A percentile compares a stretch with the other conserved stretches of the same genome.
phyloP scores from a whole-genome alignment of 2,888 invertebrate genomes.

The Altica lythri region DNA sequence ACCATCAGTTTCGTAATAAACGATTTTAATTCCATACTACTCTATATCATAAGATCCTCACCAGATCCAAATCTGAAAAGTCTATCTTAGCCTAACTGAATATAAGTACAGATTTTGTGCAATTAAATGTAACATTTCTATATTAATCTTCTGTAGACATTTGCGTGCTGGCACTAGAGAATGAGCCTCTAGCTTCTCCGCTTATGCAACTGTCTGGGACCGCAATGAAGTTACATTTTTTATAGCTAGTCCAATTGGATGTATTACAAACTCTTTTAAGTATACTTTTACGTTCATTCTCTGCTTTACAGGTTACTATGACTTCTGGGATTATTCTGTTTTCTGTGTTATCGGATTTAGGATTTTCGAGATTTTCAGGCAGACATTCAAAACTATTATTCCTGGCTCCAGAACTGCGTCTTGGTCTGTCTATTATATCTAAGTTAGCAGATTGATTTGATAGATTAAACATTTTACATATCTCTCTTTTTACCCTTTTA shows the following conservation, averaged over 20 bases:
- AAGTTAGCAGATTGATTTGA: constrained; percentile 27
- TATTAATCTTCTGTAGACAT: constrained; percentile 52
- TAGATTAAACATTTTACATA: constrained; percentile 59
- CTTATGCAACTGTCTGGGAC: constrained; percentile 54
- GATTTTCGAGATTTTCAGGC: constrained; percentile 32
- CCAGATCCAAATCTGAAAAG: too few relatives aligned
- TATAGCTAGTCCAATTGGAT: constrained; percentile 49
- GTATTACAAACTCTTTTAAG: constrained; percentile 53
- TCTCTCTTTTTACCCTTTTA: constrained; percentile 66
- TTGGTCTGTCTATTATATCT: constrained; percentile 24
- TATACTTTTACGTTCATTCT: constrained; percentile 52
- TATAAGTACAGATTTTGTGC: too few relatives aligned
- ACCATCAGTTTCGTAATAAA: too few relatives aligned
- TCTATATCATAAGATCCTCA: too few relatives aligned
- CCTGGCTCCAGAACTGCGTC: constrained; percentile 18
- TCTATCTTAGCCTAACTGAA: too few relatives aligned
- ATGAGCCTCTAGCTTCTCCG: constrained; percentile 54
- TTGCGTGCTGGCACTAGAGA: constrained; percentile 57
- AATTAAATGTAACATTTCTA: too few relatives aligned
- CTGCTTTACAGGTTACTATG: constrained; percentile 51
- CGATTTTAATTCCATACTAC: too few relatives aligned
- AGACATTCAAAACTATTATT: constrained; percentile 37
- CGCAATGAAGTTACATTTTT: constrained; percentile 54
- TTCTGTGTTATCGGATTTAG: constrained; percentile 33
- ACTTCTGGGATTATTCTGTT: constrained; percentile 47